A percentile compares a stretch with the other conserved stretches of the same genome.
Evolutionary conservation across 2,888 invertebrate genomes (phyloP).

Genomic region (Gryllus longicercus): DNA sequence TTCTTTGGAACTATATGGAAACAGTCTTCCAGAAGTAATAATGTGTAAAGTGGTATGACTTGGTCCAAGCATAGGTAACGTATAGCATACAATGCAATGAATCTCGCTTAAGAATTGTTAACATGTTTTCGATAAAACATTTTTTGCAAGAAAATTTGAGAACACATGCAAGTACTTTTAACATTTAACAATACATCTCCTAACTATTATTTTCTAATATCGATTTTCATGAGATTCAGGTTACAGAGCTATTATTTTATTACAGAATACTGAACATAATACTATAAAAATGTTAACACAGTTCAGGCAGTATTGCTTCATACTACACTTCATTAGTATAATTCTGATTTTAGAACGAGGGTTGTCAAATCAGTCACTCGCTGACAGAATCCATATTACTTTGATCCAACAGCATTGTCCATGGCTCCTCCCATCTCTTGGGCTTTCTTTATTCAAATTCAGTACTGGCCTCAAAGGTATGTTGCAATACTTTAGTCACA

Average conservation of each 20-base stretch:
- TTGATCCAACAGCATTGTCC: no score
- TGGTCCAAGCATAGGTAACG: slow-evolving; percentile 17
- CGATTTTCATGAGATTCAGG: background rate
- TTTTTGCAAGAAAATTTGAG: background rate
- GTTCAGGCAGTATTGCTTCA: no score
- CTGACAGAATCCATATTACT: no score
- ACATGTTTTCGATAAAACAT: background rate
- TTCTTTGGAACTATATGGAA: slow-evolving; percentile 17
- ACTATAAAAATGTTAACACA: background rate
- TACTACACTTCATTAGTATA: no score
- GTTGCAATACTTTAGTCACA: background rate
- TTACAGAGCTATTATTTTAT: slow-evolving; percentile 17
- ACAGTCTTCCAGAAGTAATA: slow-evolving; percentile 11
- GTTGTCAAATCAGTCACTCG: no score
- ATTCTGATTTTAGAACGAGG: no score
- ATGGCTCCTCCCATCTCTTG: no score
- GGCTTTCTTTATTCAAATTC: no score
- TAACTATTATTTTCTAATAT: background rate
- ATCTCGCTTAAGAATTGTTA: background rate
- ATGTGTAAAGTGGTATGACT: slow-evolving; percentile 9
- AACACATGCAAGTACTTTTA: background rate
- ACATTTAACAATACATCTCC: background rate
- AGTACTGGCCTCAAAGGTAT: no score
- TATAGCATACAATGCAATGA: background rate
- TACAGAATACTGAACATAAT: background rate